Evolutionary conservation across 1,140 invertebrate genomes (phyloP).

Genomic region (Aphidius gifuensis): DNA sequence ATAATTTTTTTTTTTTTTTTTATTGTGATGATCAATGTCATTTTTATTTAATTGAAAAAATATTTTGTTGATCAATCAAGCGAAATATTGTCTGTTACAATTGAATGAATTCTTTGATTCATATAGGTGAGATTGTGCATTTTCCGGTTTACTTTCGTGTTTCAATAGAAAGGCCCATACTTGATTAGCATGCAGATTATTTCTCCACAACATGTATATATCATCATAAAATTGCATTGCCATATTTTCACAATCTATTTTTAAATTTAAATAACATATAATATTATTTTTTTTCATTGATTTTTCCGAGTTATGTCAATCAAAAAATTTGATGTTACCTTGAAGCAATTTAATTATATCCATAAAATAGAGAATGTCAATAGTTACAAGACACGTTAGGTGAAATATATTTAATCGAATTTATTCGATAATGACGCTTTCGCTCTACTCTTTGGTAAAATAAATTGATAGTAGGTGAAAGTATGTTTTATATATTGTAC

Average conservation of each 20-base stretch:
- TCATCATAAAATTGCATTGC: conserved; percentile 22
- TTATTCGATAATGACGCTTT: conserved; percentile 21
- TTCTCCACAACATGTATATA: conserved; percentile 5
- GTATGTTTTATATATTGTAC: conserved; percentile 8
- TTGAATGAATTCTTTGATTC: background rate
- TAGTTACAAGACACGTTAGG: no score
- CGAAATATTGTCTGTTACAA: conserved; percentile 2
- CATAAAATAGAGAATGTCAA: no score
- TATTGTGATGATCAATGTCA: no score
- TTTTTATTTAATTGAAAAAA: no score
- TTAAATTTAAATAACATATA: conserved; percentile 2
- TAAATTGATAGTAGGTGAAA: conserved; percentile 27
- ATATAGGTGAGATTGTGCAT: background rate
- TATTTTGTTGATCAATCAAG: background rate
- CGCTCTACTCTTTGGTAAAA: conserved; percentile 23
- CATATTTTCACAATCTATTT: conserved; percentile 19
- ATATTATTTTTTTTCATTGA: background rate
- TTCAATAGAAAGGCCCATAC: conserved; percentile 16
- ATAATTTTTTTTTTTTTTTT: no score
- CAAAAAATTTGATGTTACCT: no score
- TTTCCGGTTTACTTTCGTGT: conserved; percentile 24
- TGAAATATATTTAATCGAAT: conserved; percentile 16
- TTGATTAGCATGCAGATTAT: conserved; percentile 14
- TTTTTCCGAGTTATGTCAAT: no score
- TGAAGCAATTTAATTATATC: no score